These are phyloP conservation scores for Pseudomyrmex cubaensis DNA, from an alignment of 1,140 invertebrate genomes.

Conservation along the genomic window DNA sequence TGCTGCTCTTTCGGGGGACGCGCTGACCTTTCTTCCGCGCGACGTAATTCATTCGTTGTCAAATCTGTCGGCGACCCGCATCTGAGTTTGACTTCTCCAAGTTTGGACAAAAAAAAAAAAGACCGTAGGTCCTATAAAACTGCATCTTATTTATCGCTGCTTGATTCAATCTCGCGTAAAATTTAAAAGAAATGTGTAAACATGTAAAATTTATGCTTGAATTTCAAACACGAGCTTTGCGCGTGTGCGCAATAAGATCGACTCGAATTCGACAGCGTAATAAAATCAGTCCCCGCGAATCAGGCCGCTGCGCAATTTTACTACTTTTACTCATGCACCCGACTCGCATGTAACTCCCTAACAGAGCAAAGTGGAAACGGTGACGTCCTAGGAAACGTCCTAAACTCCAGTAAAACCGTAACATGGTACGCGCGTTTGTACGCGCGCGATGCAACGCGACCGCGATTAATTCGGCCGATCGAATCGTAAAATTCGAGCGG, in stretches of 20 bases:
- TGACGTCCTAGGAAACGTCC: slow-evolving; percentile 24
- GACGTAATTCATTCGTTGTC: slow-evolving; percentile 73
- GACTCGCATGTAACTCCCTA: slow-evolving; percentile 1
- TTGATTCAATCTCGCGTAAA: no score
- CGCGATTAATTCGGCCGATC: slow-evolving; percentile 80
- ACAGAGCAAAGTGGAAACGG: slow-evolving; percentile 22
- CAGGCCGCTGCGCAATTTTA: slow-evolving; percentile 1
- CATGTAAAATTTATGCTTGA: no score
- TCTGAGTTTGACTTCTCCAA: slow-evolving; percentile 27
- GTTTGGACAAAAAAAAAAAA: background rate
- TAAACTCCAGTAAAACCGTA: slow-evolving; percentile 65
- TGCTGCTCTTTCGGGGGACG: slow-evolving; percentile 80
- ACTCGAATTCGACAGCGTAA: background rate
- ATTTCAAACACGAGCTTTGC: no score
- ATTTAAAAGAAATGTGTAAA: background rate
- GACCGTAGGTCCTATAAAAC: background rate
- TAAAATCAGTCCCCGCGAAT: background rate
- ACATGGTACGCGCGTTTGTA: slow-evolving; percentile 49
- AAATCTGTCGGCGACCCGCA: slow-evolving; percentile 62
- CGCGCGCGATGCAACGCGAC: slow-evolving; percentile 17
- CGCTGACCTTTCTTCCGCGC: slow-evolving; percentile 72
- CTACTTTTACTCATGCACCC: slow-evolving; percentile 2
- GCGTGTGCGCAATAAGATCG: no score
- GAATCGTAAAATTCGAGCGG: slow-evolving; percentile 80
- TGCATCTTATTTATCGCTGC: background rate